Evolutionary conservation across 2,113 vertebrate genomes (phyloP), one percentile per base, ranked within the genome.

Genomic region (Lonchura striata): DNA sequence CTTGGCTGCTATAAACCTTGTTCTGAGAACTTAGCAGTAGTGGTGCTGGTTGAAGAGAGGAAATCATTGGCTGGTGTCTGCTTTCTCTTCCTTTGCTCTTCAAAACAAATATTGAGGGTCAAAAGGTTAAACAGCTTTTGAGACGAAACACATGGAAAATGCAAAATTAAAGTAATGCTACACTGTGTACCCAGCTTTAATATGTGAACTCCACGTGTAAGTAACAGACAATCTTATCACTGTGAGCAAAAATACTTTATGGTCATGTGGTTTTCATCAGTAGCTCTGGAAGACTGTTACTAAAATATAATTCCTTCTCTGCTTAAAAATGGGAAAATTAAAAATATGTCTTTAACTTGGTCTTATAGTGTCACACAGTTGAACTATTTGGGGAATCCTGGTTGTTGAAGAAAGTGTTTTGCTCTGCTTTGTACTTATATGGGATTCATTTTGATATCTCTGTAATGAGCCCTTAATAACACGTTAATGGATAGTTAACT

Each of bases 51-150:
- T 61, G 66, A 28, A 84, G 74, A 75, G 60, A 87, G 47, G 49
- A 80, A 80, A 86, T 69, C 54, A 65, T 35, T 59, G 70, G 47
- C 74, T 78, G 30, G 35, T 88, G 54, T 86, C 88, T 95, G 47
- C 92, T 95, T 96, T 95, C 80, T 94, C 75, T 74, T 85, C 78
- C 50, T 72, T 41, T 2, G 0, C 25, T 80, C 56, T 78, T 93
- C 68, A 81, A 90, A 94, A 88, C 37, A 94, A 92, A 88, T 90
- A 66, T 7, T 68, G 35, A 81, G 33, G 59, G 84, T 83, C 13
- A 24, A 94, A 94, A 90, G 65, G 61, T 91, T 94, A 96, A 94
- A 88, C 10, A 83, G 76, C 56, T 92, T 95, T 86, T 93, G 80
- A 92, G 68, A 86, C 1, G 13, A 90, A 93, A 88, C 64, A 78